Evolutionary conservation across 1,140 invertebrate species (phyloP).

Genomic region (Oscheius sp.): DNA sequence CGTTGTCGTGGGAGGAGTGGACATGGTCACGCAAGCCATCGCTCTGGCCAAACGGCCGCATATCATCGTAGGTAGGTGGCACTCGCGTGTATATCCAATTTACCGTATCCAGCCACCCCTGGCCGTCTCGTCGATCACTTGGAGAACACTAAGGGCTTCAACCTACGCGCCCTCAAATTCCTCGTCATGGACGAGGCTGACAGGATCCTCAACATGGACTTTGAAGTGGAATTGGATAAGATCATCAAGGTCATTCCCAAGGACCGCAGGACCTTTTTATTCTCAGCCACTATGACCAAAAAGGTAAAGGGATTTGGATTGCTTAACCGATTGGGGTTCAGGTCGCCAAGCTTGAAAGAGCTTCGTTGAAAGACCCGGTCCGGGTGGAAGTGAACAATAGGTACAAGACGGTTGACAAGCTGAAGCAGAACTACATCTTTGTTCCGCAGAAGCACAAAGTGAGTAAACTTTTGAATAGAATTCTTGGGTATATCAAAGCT

Average conservation of each 20-base stretch:
- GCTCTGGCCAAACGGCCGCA: conserved; percentile 90
- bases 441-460: conserved; percentile 93
- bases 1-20: conserved; percentile 95
- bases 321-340: conserved; percentile 8
- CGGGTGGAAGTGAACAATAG: conserved; percentile 85
- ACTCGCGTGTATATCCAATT: neutral
- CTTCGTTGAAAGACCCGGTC: conserved; percentile 82
- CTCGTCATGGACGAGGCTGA: conserved; percentile 95
- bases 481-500: conserved; percentile 1
- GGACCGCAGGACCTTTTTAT: conserved; percentile 82
- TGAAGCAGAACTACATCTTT: conserved; percentile 92
- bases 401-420: conserved; percentile 94
- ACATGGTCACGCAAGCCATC: conserved; percentile 89
- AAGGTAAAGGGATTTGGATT: conserved; percentile 69
- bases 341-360: conserved; percentile 85
- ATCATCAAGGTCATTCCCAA: conserved; percentile 85
- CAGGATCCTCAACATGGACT: conserved; percentile 90
- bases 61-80: conserved; percentile 71
- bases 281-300: conserved; percentile 97
- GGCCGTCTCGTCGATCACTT: conserved; percentile 84
- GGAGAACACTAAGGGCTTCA: conserved; percentile 90
- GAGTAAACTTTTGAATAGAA: neutral
- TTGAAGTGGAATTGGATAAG: conserved; percentile 90
- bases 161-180: conserved; percentile 80
- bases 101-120: conserved; percentile 71